Conservation (phyloP, 2,113 vertebrate genomes). For the Corythornis madagascariensis region DNA sequence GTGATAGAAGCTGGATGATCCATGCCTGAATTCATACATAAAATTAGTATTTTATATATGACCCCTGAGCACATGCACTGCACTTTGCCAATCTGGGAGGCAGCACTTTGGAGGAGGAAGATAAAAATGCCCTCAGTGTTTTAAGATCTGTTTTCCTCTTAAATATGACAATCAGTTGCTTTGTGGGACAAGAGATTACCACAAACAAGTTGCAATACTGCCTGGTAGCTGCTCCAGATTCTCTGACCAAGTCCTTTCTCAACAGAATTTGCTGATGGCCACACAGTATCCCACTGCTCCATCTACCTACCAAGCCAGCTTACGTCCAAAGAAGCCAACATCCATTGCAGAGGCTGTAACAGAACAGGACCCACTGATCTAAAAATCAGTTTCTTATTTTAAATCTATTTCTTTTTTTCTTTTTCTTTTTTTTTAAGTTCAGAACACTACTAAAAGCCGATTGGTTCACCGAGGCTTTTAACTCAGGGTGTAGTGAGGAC, state of each 20-base stretch:
- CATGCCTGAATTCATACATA: not conserved
- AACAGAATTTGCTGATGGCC: not conserved
- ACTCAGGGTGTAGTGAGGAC: conserved; percentile 23
- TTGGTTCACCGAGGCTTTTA: not conserved
- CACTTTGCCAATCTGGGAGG: not conserved
- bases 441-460: not conserved
- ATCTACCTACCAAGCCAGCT: not conserved
- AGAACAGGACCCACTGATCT: not conserved
- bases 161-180: rapidly evolving
- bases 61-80: rapidly evolving
- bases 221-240: not conserved
- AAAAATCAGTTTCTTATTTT: too few species aligned
- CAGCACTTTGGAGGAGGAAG: not conserved
- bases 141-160: not conserved
- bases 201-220: not conserved
- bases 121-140: not conserved
- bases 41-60: not conserved
- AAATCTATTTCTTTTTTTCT: too few species aligned
- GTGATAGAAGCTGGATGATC: not conserved
- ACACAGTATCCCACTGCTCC: not conserved
- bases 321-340: not conserved
- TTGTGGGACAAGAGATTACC: not conserved
- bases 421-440: too few species aligned
- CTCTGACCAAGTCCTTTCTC: not conserved
- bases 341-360: rapidly evolving